Evolutionary conservation across 2,888 invertebrate genomes (phyloP), one percentile per base, ranked within the genome.

Genomic region (Salpingus planirostris): DNA sequence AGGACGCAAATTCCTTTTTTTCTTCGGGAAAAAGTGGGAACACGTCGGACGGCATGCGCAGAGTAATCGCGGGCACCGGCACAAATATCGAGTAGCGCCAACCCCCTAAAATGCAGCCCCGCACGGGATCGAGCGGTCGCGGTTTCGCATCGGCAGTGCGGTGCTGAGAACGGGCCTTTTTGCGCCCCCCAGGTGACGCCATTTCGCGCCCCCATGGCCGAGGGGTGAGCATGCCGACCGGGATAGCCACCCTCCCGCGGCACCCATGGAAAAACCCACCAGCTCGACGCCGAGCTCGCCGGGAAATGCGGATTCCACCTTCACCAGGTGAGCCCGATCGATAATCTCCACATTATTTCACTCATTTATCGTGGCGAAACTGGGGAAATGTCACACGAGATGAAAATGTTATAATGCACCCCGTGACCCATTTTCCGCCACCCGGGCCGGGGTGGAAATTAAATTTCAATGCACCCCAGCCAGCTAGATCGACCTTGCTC

Each of bases 251-350:
- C 30, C 32, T 37, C 42, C 38, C 35, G 34, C 27, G 28, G 31
- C 36, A 42, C 46, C 38, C 36, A 64, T 64, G 63, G 64, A 64
- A n/a, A n/a, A n/a, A 57, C 57, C 64, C 39, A 55, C 64, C 43
- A 65, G 64, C 54, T 64, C 65, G 47, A 63, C 62, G 27, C 60
- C 60, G 42, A 59, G 62, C 39, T 56, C 61, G 31, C 53, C 55
- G 42, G 54, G 59, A 30, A 7, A 8, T 38, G 55, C 55, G 33
- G 65, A 64, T 50, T 62, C 64, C 31, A 62, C 65, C 33, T 64
- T 59, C 48, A 53, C 61, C 54, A 63, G 64, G 64, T 59, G 54
- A 15, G 42, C 48, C 46, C 42, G 36, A 50, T 51, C 45, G 50
- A 50, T 51, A 23, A 23, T 10, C 5, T 23, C 7, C 23, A 8